Conservation (phyloP, 2,797 vertebrate species). For the Xiphophorus birchmanni region DNA sequence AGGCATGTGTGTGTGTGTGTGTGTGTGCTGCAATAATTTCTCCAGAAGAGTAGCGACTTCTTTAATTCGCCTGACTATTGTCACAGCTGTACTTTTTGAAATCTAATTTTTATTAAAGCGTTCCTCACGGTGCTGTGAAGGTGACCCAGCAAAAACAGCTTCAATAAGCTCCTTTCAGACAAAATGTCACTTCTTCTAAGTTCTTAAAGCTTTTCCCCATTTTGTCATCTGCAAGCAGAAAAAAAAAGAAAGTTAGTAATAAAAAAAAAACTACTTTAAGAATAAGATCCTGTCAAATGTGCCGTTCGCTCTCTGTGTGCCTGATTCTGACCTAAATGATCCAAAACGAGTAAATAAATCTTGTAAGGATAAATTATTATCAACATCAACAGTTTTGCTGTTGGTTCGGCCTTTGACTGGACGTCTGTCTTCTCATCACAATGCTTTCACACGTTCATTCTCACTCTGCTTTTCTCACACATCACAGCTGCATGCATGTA, state of each 20-base stretch:
- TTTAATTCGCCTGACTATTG: no score
- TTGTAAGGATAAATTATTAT: background rate
- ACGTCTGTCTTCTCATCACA: constrained; percentile 46
- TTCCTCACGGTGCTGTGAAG: no score
- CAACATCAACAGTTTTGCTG: background rate
- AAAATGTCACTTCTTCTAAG: no score
- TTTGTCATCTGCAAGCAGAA: background rate
- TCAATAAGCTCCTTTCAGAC: no score
- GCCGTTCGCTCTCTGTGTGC: background rate
- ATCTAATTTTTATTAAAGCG: no score
- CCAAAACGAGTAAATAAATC: background rate
- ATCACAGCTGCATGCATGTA: constrained; percentile 5
- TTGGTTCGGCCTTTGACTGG: constrained; percentile 24
- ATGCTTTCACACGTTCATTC: constrained; percentile 43
- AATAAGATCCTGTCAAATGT: background rate
- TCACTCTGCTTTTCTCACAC: constrained; percentile 41
- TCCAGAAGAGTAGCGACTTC: no score
- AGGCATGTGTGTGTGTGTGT: no score
- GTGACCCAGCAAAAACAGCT: no score
- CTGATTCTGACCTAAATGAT: background rate
- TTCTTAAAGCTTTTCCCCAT: no score
- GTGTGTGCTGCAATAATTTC: no score
- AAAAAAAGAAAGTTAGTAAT: background rate
- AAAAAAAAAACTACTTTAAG: no score
- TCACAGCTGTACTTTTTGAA: no score